Percentiles rank a stretch among this genome's conserved stretches.
phyloP scores from a whole-genome alignment of 2,113 vertebrate species.

The Corynorhinus townsendii region DNA sequence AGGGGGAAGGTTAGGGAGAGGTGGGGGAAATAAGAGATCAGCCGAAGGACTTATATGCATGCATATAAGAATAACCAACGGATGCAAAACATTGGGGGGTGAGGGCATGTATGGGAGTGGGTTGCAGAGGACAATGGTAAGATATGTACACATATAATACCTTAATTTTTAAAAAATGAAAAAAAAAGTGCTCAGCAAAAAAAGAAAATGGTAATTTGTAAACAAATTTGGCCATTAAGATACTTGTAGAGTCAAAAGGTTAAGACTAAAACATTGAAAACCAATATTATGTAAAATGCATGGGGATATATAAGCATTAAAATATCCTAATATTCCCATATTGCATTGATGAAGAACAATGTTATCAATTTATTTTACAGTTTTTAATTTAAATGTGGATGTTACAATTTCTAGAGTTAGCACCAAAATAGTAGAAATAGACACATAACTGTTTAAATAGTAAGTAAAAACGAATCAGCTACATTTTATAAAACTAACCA shows the following conservation, averaged over 20 bases:
- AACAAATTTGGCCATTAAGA: neutral
- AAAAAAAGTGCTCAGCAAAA: too few relatives aligned
- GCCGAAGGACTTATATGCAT: too few relatives aligned
- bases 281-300: neutral
- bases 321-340: neutral
- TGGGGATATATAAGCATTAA: neutral
- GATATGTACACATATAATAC: too few relatives aligned
- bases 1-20: too few relatives aligned
- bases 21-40: too few relatives aligned
- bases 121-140: too few relatives aligned
- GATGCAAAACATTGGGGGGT: too few relatives aligned
- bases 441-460: neutral
- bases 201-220: neutral
- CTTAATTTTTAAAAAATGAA: too few relatives aligned
- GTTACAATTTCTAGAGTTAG: neutral
- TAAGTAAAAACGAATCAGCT: neutral
- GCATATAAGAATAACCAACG: too few relatives aligned
- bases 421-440: neutral
- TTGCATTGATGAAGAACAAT: neutral
- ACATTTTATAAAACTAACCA: neutral
- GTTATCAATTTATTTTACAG: neutral
- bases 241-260: neutral
- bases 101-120: too few relatives aligned
- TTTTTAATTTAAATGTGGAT: neutral
- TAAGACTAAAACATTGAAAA: neutral